These are phyloP conservation scores for Orthonyx spaldingii DNA, from an alignment of 2,113 vertebrate genomes.

Conservation along the genomic window DNA sequence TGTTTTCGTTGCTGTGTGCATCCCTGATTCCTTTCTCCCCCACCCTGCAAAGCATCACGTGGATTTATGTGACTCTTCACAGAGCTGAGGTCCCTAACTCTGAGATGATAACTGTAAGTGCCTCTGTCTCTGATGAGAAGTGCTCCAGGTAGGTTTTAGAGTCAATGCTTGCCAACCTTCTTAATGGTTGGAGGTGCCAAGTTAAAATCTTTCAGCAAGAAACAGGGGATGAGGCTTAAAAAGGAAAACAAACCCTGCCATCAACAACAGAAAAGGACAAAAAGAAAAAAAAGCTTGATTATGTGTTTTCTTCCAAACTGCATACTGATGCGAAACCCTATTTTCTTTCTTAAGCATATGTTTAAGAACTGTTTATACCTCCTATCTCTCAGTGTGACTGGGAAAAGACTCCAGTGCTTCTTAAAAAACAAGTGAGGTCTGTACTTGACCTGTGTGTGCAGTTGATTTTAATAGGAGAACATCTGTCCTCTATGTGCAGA, in stretches of 20 bases:
- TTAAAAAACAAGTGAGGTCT: neutral
- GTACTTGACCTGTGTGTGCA: neutral
- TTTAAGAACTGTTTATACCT: neutral
- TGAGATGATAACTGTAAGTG: neutral
- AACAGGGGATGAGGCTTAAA: neutral
- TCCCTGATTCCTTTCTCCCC: neutral
- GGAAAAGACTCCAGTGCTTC: neutral
- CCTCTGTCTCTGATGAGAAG: neutral
- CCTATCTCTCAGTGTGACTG: neutral
- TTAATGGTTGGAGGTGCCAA: neutral
- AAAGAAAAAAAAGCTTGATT: neutral
- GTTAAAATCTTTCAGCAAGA: neutral
- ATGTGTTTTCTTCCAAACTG: neutral
- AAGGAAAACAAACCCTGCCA: neutral
- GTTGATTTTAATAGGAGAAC: neutral
- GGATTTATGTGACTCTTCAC: neutral
- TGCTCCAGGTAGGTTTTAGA: neutral
- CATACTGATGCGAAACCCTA: neutral
- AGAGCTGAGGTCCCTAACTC: neutral
- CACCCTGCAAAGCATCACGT: accelerated
- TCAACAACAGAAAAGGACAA: neutral
- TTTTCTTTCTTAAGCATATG: neutral
- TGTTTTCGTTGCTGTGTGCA: neutral
- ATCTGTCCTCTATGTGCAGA: neutral
- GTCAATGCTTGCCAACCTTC: neutral